Evolutionary conservation across 2,888 invertebrate species (phyloP).

Genomic region (Drosophila niveifrons): DNA sequence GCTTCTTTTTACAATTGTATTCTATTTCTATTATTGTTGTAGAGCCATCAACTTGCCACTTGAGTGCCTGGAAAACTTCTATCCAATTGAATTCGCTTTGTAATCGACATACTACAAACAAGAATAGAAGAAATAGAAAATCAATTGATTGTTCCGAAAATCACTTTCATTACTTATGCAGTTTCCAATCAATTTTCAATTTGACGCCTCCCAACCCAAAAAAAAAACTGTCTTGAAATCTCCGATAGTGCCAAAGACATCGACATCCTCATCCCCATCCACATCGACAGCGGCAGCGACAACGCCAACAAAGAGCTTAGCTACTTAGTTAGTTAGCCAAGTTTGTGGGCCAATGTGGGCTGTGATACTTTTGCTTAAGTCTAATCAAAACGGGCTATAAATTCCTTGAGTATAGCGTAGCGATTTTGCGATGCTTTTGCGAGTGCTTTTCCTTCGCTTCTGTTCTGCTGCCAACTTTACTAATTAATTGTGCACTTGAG

Average conservation of each 20-base stretch:
- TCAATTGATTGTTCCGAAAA: slow-evolving; percentile 38
- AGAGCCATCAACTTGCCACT: slow-evolving; percentile 9
- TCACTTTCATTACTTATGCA: slow-evolving; percentile 72
- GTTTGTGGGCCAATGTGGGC: slow-evolving; percentile 19
- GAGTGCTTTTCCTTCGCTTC: slow-evolving; percentile 13
- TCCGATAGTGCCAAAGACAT: neutral
- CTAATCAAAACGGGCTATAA: slow-evolving; percentile 72
- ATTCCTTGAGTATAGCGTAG: slow-evolving; percentile 48
- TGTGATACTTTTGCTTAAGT: slow-evolving; percentile 1
- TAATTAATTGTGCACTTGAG: slow-evolving; percentile 80
- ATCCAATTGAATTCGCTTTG: slow-evolving; percentile 38
- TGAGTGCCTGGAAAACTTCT: slow-evolving; percentile 18
- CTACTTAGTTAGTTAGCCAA: slow-evolving; percentile 49
- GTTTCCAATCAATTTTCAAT: slow-evolving; percentile 73
- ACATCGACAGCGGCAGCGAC: slow-evolving; percentile 6
- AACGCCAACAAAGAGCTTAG: slow-evolving; percentile 31
- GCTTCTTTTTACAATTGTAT: neutral
- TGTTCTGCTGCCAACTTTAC: slow-evolving; percentile 66
- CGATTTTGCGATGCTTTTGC: slow-evolving; percentile 31
- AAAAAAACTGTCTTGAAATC: neutral
- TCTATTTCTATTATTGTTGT: slow-evolving; percentile 1
- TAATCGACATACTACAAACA: slow-evolving; percentile 9
- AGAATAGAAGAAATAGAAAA: slow-evolving; percentile 40
- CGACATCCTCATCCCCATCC: slow-evolving; percentile 1
- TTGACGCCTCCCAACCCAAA: slow-evolving; percentile 31